Conservation (phyloP, 2,888 invertebrate genomes). For the Homarus gammarus region DNA sequence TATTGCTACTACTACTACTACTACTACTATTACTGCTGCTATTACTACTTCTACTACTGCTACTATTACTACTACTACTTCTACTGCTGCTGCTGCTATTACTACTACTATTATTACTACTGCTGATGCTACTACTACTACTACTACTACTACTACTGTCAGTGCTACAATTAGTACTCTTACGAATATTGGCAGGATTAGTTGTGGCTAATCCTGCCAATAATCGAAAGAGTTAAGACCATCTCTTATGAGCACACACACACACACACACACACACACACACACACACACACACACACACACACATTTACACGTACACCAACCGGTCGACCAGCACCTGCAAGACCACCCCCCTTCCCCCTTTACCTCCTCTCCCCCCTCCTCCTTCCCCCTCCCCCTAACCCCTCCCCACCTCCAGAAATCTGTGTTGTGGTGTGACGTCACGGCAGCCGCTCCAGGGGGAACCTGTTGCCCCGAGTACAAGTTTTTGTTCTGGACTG, state of each 20-base stretch:
- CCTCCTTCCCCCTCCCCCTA: background rate
- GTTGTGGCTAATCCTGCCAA: background rate
- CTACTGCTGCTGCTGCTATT: background rate
- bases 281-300: background rate
- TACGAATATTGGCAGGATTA: background rate
- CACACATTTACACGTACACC: background rate
- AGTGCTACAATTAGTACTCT: too few species aligned
- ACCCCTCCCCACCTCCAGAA: background rate
- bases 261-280: background rate
- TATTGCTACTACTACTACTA: background rate
- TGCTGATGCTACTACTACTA: background rate
- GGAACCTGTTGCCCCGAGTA: background rate
- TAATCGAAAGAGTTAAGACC: too few species aligned
- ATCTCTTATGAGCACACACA: too few species aligned
- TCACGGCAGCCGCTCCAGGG: background rate
- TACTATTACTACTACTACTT: too few species aligned
- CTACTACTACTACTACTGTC: too few species aligned
- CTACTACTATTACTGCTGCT: background rate
- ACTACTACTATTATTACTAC: background rate
- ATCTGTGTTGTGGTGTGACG: slow-evolving; percentile 14
- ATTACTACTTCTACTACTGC: too few species aligned
- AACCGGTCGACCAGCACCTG: background rate
- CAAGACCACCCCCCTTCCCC: background rate
- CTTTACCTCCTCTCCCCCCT: background rate
- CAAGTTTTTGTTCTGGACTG: background rate